Evolutionary conservation across 2,888 invertebrate species (phyloP).

Genomic region (Andrena hattorfiana): DNA sequence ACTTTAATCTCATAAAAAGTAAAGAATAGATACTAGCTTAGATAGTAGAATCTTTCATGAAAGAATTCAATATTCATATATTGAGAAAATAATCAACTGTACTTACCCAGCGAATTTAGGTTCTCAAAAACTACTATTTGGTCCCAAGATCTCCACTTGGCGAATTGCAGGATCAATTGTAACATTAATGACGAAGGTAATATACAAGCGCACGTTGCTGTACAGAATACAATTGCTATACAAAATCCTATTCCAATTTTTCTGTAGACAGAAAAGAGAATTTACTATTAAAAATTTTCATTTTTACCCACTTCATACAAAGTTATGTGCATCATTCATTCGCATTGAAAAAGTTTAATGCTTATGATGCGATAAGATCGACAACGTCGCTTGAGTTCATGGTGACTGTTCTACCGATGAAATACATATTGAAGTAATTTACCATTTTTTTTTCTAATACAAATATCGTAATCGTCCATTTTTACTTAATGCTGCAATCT

Average conservation of each 20-base stretch:
- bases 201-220: conserved; percentile 52
- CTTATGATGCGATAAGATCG: no score
- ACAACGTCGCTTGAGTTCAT: no score
- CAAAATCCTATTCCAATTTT: conserved; percentile 39
- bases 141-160: conserved; percentile 87
- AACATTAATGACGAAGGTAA: conserved; percentile 81
- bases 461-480: no score
- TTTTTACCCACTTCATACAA: not conserved
- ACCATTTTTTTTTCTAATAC: no score
- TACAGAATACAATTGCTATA: conserved; percentile 9
- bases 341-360: not conserved
- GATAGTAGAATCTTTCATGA: no score
- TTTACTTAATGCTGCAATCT: no score
- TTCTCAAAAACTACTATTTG: conserved; percentile 86
- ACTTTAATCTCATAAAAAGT: no score
- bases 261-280: not conserved
- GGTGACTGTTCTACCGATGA: no score
- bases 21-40: no score
- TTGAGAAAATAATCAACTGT: not conserved
- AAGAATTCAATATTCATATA: not conserved
- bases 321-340: not conserved
- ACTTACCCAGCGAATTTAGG: conserved; percentile 72
- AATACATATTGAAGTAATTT: no score
- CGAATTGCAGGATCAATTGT: conserved; percentile 86
- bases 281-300: not conserved